Evolutionary conservation across 2,797 vertebrate genomes (phyloP).

Genomic region (Myioborus miniatus): DNA sequence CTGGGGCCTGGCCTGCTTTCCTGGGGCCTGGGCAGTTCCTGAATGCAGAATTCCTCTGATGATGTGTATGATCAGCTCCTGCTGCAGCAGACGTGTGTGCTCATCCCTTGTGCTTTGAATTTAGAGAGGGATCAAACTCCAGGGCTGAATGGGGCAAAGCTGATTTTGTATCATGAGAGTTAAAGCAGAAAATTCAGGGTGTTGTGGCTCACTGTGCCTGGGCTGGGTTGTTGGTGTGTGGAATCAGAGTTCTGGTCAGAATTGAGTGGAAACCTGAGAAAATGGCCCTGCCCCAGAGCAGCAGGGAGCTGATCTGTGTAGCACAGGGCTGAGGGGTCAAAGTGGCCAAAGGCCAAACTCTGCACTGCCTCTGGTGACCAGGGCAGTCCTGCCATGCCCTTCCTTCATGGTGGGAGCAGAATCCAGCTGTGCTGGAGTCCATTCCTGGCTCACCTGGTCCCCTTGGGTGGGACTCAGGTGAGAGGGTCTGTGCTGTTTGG

Average conservation of each 20-base stretch:
- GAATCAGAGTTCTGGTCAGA: neutral
- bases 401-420: neutral
- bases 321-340: neutral
- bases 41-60: neutral
- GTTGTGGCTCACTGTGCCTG: neutral
- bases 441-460: neutral
- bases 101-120: neutral
- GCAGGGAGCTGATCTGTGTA: neutral
- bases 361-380: neutral
- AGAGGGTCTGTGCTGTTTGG: neutral
- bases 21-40: neutral
- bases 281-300: neutral
- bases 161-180: neutral
- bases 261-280: neutral
- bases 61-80: neutral
- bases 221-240: neutral
- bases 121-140: neutral
- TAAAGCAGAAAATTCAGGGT: neutral
- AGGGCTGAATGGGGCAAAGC: neutral
- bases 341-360: neutral
- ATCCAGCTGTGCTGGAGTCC: neutral
- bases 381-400: neutral
- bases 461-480: neutral
- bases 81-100: rapidly evolving
- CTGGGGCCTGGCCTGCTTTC: neutral